Evolutionary conservation across 2,888 invertebrate genomes (phyloP), one percentile per base, ranked within the genome.

Genomic region (Plagiodera versicolora): DNA sequence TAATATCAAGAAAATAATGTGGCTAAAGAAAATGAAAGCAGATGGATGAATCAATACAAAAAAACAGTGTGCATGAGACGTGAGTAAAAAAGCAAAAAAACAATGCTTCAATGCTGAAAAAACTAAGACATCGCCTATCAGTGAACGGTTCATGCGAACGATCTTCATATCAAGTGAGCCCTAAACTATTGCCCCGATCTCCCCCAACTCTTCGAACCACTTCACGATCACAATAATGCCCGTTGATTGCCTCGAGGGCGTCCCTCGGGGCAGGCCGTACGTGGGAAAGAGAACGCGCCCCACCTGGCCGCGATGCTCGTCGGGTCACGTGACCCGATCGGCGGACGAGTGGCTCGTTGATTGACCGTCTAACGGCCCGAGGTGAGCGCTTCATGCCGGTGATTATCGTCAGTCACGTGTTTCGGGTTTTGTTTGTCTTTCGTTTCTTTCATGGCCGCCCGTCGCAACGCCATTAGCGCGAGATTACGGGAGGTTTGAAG

Each of bases 341-440:
- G 14, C 14, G 16, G 53, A 44, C 44, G 44, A 77, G 76, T 75
- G 76, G 74, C 72, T 65, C 66, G 67, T 70, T 77, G 76, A 79
- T 79, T 77, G 78, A 78, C 76, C 78, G 77, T 68, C 74, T 74
- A 75, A 75, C 73, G 64, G 72, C 72, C 74, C 68, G 74, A 77
- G 77, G 76, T 76, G 68, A 68, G 64, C 46, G 64, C 62, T 66
- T 67, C 77, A 76, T 72, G 67, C 67, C 72, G 74, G 75, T 78
- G 77, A 78, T 79, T 76, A 77, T 72, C 71, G 69, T 49, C 61
- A 67, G 72, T 66, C 74, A 72, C 70, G 73, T 70, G 74, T 67
- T 67, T 60, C 60, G 66, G 66, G 58, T 67, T 52, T 58, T 73
- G 74, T 75, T 75, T 76, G 68, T 72, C 68, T 71, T 74, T 56